Base-by-base conservation (phyloP, 2,797 vertebrate genomes). In the Geotrypetes seraphini region DNA sequence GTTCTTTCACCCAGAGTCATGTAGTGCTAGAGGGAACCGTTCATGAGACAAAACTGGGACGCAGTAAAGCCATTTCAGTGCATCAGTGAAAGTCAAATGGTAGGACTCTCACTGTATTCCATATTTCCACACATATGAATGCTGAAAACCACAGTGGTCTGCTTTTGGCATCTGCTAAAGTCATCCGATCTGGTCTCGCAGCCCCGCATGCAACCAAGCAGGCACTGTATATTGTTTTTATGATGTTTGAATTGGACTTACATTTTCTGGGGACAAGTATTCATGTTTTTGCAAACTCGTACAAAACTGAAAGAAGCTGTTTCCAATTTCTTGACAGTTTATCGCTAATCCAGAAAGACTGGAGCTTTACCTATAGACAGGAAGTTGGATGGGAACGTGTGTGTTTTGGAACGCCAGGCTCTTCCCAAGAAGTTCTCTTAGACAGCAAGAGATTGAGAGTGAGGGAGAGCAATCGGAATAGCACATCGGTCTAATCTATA, bases 171-270 rank as follows among this genome's bases (percentile, higher is more conserved):
- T 57, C 50, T 64, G 61, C 53, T 58, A 53, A 53, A 57, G 70
- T 67, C 75, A 83, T 81, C 78, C 67, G 78, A 80, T 73, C 72
- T 19, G 32, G 66, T 71, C 68, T 39, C 61, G 55, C 4, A 39
- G 63, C 28, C 57, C 33, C 49, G 55, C 50, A 64, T 56, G 65
- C 69, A 60, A 46, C 70, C 69, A 75, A 68, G 63, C 72, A 66
- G 73, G 64, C 71, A 59, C 67, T 71, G 62, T 74, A 59, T 78
- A 75, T 79, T 81, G 76, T 81, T 83, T n/a, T 79, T 78, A 80
- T 69, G 65, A 55, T 83, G 68, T 82, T 83, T 85, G 66, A 63
- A 49, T 81, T 85, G 75, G 76, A 83, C 68, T 71, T 52, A 31
- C 61, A 50, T 53, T 60, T 81, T 78, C 66, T 75, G 68, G 66